These are phyloP conservation scores for Corvus hawaiiensis DNA, from an alignment of 2,113 vertebrate genomes.

Conservation along the genomic window DNA sequence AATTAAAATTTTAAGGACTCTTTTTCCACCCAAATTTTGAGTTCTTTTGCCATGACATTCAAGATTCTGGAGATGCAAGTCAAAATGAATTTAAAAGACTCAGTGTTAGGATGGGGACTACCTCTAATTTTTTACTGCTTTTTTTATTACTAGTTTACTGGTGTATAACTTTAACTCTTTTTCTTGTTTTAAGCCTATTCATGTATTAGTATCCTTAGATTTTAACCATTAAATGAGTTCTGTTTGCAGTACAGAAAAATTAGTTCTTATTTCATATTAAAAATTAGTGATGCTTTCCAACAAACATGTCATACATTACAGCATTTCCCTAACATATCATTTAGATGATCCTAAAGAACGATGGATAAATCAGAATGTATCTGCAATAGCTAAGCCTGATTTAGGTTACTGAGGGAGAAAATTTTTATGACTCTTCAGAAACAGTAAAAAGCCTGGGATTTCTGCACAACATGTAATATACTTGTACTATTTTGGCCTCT, in stretches of 20 bases:
- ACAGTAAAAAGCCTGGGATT: neutral
- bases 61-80: neutral
- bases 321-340: neutral
- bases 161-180: neutral
- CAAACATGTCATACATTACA: neutral
- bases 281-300: neutral
- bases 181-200: neutral
- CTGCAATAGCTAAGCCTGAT: neutral
- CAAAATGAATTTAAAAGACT: neutral
- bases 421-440: neutral
- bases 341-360: neutral
- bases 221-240: neutral
- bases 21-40: rapidly evolving
- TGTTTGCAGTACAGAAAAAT: neutral
- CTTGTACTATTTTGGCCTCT: neutral
- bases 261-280: neutral
- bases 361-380: neutral
- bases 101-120: neutral
- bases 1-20: neutral
- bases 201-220: neutral
- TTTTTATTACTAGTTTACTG: neutral
- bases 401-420: rapidly evolving
- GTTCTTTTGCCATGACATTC: neutral
- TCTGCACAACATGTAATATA: neutral
- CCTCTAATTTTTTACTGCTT: neutral